Percentiles rank a stretch among this genome's conserved stretches.
Evolutionary conservation across 2,797 vertebrate genomes (phyloP).

Genomic region (Oryzias dopingdopingensis): DNA sequence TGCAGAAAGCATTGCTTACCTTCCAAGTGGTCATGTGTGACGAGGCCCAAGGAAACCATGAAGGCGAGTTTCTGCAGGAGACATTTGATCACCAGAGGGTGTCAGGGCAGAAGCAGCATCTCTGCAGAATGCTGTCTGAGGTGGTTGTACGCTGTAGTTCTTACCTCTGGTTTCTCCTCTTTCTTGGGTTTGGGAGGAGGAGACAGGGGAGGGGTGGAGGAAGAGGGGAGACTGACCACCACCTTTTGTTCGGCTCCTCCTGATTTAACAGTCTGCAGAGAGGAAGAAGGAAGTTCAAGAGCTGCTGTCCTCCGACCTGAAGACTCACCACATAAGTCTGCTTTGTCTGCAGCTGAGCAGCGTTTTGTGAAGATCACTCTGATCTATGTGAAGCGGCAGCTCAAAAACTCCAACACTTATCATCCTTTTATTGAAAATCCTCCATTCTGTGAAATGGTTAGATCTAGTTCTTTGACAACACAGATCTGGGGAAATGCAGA

Average conservation of each 20-base stretch:
- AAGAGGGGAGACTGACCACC: constrained; percentile 75
- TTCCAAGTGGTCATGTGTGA: constrained; percentile 97
- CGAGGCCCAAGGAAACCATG: constrained; percentile 96
- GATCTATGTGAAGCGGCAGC: too few species aligned
- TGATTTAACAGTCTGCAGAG: constrained; percentile 87
- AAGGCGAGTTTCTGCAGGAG: constrained; percentile 95
- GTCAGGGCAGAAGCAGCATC: background rate
- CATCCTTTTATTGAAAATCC: too few species aligned
- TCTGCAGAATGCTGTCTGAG: background rate
- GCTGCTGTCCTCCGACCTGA: background rate
- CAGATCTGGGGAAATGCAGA: too few species aligned
- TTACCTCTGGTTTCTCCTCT: constrained; percentile 96
- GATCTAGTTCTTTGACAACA: too few species aligned
- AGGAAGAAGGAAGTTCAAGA: constrained; percentile 1
- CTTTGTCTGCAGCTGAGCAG: too few species aligned
- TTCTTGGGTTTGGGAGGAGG: constrained; percentile 86
- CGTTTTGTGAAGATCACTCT: too few species aligned
- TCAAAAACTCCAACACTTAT: too few species aligned
- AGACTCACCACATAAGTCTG: too few species aligned
- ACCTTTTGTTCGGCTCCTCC: constrained; percentile 86
- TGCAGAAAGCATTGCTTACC: constrained; percentile 73
- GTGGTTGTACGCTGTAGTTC: background rate
- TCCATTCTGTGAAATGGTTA: too few species aligned
- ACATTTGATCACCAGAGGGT: constrained; percentile 1
- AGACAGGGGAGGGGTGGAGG: constrained; percentile 80